Evolutionary conservation across 1,140 invertebrate genomes (phyloP).

Genomic region (Meloidogyne floridensis): DNA sequence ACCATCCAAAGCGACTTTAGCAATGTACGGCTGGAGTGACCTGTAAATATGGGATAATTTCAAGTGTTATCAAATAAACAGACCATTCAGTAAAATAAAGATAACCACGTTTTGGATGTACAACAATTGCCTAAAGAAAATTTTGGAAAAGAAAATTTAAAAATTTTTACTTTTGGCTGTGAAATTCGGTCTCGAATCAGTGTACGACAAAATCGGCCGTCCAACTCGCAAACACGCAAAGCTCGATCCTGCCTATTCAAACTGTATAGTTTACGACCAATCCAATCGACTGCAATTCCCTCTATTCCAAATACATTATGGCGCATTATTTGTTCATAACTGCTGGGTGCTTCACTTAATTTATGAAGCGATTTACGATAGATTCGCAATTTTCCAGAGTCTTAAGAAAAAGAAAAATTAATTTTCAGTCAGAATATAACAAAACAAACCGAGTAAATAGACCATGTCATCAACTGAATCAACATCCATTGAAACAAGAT

Average conservation of each 20-base stretch:
- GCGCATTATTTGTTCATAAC: constrained; percentile 79
- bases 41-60: background rate
- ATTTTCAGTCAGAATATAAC: constrained; percentile 72
- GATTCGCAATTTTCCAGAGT: constrained; percentile 88
- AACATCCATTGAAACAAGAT: constrained; percentile 92
- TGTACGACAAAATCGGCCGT: constrained; percentile 87
- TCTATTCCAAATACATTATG: constrained; percentile 91
- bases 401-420: constrained; percentile 74
- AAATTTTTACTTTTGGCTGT: constrained; percentile 77
- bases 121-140: constrained; percentile 78
- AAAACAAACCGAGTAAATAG: constrained; percentile 45
- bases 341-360: constrained; percentile 73
- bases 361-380: constrained; percentile 72
- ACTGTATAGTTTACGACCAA: constrained; percentile 77
- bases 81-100: constrained; percentile 79
- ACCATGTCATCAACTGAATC: constrained; percentile 78
- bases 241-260: constrained; percentile 92
- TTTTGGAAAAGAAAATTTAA: constrained; percentile 44
- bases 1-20: constrained; percentile 95
- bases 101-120: constrained; percentile 89
- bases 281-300: constrained; percentile 88
- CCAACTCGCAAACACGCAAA: constrained; percentile 83
- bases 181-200: constrained; percentile 81
- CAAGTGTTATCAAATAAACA: background rate
- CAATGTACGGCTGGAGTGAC: constrained; percentile 86